Evolutionary conservation across 2,888 invertebrate genomes (phyloP).

Genomic region (Lochmaea capreae): DNA sequence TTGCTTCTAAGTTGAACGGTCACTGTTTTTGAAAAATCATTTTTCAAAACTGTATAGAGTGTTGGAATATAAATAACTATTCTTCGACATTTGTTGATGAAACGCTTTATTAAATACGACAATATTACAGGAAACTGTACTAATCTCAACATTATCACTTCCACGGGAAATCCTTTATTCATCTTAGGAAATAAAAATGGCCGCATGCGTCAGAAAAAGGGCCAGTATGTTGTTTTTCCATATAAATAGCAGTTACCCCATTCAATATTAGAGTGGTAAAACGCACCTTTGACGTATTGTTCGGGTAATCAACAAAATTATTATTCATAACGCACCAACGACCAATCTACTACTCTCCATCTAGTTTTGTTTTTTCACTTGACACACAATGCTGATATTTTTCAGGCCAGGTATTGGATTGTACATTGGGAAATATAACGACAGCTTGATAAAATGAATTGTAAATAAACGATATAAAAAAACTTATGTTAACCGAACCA

Average conservation of each 20-base stretch:
- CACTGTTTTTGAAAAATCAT: no score
- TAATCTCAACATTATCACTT: no score
- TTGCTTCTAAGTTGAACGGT: no score
- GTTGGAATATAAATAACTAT: no score
- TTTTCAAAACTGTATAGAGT: no score
- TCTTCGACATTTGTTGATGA: no score
- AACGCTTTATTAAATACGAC: no score
- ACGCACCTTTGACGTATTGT: conserved; percentile 36
- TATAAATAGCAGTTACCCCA: conserved; percentile 29
- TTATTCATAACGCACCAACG: conserved; percentile 37
- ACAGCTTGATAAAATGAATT: neutral
- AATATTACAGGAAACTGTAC: no score
- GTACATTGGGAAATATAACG: neutral
- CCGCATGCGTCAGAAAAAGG: conserved; percentile 2
- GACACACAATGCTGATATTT: conserved; percentile 19
- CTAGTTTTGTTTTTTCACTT: conserved; percentile 35
- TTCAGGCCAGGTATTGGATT: conserved; percentile 4
- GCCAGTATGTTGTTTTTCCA: conserved; percentile 2
- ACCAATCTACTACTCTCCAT: conserved; percentile 35
- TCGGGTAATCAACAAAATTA: conserved; percentile 35
- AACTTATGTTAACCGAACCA: no score
- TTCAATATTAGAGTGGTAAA: conserved; percentile 31
- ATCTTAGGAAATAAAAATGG: conserved; percentile 22
- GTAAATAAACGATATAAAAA: no score
- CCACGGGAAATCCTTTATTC: conserved; percentile 4